Base-by-base conservation (phyloP, 2,797 vertebrate genomes). In the Propithecus deckenii region DNA sequence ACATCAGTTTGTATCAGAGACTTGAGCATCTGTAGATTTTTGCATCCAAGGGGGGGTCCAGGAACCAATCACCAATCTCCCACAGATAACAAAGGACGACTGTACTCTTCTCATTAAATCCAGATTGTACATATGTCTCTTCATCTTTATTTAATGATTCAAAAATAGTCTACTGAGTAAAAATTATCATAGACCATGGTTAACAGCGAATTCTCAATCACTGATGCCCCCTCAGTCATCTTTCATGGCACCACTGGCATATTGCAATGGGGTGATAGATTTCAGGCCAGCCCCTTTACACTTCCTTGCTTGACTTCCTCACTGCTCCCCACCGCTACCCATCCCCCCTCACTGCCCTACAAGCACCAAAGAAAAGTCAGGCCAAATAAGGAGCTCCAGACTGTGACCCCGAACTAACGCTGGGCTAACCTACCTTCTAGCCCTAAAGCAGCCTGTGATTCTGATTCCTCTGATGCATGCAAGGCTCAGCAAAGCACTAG, bases 171-270 rank as follows among this genome's bases (percentile, higher is more conserved):
- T 18, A 20, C 14, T 32, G 30, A n/a, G 23, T 2, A 48, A n/a
- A 4, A 52, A 9, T 20, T 9, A 55, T 8, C 41, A 35, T 9
- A 25, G 7, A 35, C 41, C 30, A 9, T 0, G 0, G 6, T 8
- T 18, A 43, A 10, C 14, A 57, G 69, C 43, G 61, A 3, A 18
- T 28, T 69, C 38, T 57, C 28, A 13, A 4, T 8, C 14, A 2
- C 25, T n/a, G 28, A 83, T 48, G 30, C 1, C 63, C 59, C 57
- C 35, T 35, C 7, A 0, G 23, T 25, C n/a, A 9, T 25, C 65
- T 88, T 55, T 79, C 76, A 12, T 59, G 11, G 30, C 8, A 13
- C 63, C 71, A 32, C 41, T 28, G 71, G 32, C 11, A 20, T 12
- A 83, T 9, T 1, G 30, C 41, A 38, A 25, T 0, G 22, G 32